Percentiles rank a stretch among this genome's conserved stretches.
Conservation (phyloP, 2,113 vertebrate genomes). For the Elgaria multicarinata region DNA sequence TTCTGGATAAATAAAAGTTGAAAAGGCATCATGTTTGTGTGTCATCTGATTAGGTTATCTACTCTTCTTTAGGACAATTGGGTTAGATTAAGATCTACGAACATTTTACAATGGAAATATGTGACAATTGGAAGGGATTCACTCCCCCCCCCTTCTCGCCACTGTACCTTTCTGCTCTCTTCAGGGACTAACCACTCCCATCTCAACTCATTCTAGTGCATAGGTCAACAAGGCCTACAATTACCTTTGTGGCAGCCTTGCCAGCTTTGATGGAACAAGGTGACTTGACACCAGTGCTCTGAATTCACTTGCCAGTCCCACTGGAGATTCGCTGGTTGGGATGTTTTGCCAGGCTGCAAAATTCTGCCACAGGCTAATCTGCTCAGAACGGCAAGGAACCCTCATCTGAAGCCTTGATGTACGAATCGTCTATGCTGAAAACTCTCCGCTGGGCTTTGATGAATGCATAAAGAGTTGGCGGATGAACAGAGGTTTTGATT, state of each 20-base stretch:
- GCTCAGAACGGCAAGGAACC: slow-evolving; percentile 64
- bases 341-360: slow-evolving; percentile 52
- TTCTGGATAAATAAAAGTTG: too few species aligned
- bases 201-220: neutral
- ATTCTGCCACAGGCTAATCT: slow-evolving; percentile 69
- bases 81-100: too few species aligned
- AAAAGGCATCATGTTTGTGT: too few species aligned
- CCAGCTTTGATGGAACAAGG: slow-evolving; percentile 62
- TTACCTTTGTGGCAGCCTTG: slow-evolving; percentile 44
- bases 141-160: too few species aligned
- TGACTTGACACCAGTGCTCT: slow-evolving; percentile 43
- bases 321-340: slow-evolving; percentile 30
- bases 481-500: slow-evolving; percentile 71
- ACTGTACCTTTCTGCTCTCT: neutral
- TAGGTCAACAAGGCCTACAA: slow-evolving; percentile 1
- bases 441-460: slow-evolving; percentile 70
- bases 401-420: slow-evolving; percentile 61
- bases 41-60: too few species aligned
- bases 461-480: slow-evolving; percentile 69
- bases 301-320: slow-evolving; percentile 60
- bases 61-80: too few species aligned
- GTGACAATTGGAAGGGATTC: too few species aligned
- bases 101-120: too few species aligned
- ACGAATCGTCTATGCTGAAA: slow-evolving; percentile 63
- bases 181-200: neutral